Base-by-base conservation (phyloP, 2,888 invertebrate genomes). In the Meiosimyza platycephala region DNA sequence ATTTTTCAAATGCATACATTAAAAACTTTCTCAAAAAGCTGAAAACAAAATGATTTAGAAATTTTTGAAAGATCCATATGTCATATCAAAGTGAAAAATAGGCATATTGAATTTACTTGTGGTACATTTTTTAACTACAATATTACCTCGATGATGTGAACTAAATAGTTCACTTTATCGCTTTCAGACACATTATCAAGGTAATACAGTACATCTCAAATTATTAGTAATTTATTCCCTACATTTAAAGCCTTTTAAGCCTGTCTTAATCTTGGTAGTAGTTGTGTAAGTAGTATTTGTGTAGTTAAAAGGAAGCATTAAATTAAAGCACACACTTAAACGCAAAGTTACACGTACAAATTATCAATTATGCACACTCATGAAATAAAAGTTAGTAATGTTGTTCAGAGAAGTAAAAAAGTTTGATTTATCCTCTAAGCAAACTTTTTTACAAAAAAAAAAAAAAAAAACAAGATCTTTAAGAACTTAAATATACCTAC, bases 241-340 rank as follows among this genome's bases (percentile, higher is more conserved):
- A 72, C 73, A 22, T 28, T 51, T 22, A 16, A 51, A 65, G 50
- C 33, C 28, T 69, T 6, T 54, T 55, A 70, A 78, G 77, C 78
- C 78, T 78, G 78, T 75, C 77, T 79, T 79, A 77, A 79, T 79
- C 79, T 80, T 80, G 78, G 80, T 80, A 80, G 81, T 80, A 78
- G 78, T 80, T 76, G 79, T 78, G 51, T 71, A 59, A 68, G 48
- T 72, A 74, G 74, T 75, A 72, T 75, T 75, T 76, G 74, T 77
- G 75, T 74, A 76, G 74, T 59, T 57, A 64, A 68, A 50, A 71
- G 60, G 60, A 71, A 73, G 54, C 33, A 63, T 51, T 65, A 68
- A 75, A 64, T 16, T 50, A 64, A 63, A 74, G 71, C 52, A 59
- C 33, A 72, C 22, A 67, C 70, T 62, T 69, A 67, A 48, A 57